phyloP scores from a whole-genome alignment of 1,140 invertebrate species.

The Pogonomyrmex barbatus region DNA sequence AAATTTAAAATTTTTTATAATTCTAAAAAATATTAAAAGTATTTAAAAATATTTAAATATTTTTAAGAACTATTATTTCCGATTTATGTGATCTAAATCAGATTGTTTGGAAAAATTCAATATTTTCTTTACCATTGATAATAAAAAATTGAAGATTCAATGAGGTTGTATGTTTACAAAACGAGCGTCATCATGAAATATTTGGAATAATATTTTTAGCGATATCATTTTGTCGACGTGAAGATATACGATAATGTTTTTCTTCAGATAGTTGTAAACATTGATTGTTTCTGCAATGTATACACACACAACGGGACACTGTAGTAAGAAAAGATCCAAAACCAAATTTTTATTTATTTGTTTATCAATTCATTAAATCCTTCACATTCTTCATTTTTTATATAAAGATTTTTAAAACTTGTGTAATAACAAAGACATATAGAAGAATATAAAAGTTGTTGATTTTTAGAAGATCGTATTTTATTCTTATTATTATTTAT shows the following conservation, averaged over 20 bases:
- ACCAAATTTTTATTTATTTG: slow-evolving; percentile 43
- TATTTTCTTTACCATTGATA: too few relatives aligned
- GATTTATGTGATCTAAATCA: background rate
- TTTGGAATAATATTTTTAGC: slow-evolving; percentile 79
- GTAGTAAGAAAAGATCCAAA: slow-evolving; percentile 24
- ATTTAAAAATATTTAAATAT: too few relatives aligned
- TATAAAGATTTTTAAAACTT: background rate
- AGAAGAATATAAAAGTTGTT: background rate
- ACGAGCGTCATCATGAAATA: slow-evolving; percentile 78
- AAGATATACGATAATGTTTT: slow-evolving; percentile 70
- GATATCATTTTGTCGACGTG: slow-evolving; percentile 75
- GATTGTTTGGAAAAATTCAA: background rate
- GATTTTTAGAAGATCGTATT: background rate
- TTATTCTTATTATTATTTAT: background rate
- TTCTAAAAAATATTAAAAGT: background rate
- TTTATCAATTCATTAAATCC: background rate
- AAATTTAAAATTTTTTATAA: background rate
- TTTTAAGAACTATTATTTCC: background rate
- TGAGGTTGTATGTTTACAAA: background rate
- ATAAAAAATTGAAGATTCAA: too few relatives aligned
- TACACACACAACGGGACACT: slow-evolving; percentile 72
- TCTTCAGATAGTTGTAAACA: slow-evolving; percentile 42
- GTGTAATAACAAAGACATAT: background rate
- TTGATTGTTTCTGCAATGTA: slow-evolving; percentile 66
- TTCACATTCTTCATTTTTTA: slow-evolving; percentile 7